Base-by-base conservation (phyloP, 2,888 invertebrate species). In the Pammene fasciana region DNA sequence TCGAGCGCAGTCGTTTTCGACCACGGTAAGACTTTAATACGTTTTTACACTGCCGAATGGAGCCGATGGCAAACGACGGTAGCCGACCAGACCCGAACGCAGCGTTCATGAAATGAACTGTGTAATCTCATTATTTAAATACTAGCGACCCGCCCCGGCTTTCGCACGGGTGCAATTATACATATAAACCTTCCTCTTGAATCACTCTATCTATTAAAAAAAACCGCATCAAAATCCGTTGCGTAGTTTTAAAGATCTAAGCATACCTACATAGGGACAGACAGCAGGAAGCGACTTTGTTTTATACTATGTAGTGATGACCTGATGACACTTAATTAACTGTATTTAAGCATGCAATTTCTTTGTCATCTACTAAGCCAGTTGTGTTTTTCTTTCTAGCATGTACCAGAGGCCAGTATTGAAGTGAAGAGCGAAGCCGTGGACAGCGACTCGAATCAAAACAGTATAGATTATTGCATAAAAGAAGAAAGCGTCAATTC, bases 401-500 rank as follows among this genome's bases (percentile, higher is more conserved):
- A 46, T 11, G 11, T 48, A 8, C 8, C 45, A 1, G 70, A 48
- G 8, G 65, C 46, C 5, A 48, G 16, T 14, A 26, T 26, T 26
- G 26, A 26, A 26, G 41, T 41, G 50, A 62, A 52, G 9, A 52
- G 41, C 16, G 62, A 62, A 18, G 6, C 38, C 0, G 38, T 16
- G 0, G 62, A 62, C 10, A 62, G 62, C 38, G 62, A 62, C n/a
- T 62, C 50, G 0, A 57, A 57, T 9, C 43, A 55, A n/a, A 45
- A 26, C 45, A 59, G 59, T 26, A 45, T 45, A 10, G 59, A 59
- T 34, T 59, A 34, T n/a, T 59, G 59, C 16, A 14, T 36, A 5
- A 65, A 65, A 1, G 70, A 70, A 10, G 67, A 67, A 8, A 67
- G 54, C 50, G 13, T 50, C 0, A 43, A 67, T n/a, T 36, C 59